Conservation (phyloP, 2,888 invertebrate species). For the Heliconius hortense region DNA sequence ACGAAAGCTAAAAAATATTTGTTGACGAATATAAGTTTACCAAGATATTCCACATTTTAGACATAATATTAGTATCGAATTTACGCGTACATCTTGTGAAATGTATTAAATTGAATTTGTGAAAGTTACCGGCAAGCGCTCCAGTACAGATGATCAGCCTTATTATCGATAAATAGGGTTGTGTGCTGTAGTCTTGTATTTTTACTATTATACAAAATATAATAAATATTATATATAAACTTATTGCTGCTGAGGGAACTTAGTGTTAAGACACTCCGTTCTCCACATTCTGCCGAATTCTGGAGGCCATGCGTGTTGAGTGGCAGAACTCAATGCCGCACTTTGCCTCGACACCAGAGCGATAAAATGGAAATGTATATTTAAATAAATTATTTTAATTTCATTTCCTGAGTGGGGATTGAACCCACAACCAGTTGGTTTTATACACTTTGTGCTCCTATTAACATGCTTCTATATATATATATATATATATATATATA, state of each 20-base stretch:
- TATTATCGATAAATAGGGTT: conserved; percentile 33
- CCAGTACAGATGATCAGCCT: conserved; percentile 33
- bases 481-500: too few relatives aligned
- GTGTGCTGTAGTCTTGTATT: not conserved
- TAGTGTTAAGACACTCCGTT: too few relatives aligned
- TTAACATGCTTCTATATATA: too few relatives aligned
- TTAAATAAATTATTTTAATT: too few relatives aligned
- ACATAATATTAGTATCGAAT: not conserved
- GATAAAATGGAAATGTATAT: too few relatives aligned
- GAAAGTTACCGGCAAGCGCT: conserved; percentile 25
- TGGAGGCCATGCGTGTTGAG: too few relatives aligned
- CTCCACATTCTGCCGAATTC: too few relatives aligned
- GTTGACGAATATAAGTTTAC: not conserved
- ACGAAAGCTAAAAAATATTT: not conserved
- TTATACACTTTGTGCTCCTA: too few relatives aligned
- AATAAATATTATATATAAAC: not conserved
- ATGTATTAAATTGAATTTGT: conserved; percentile 32
- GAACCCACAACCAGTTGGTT: too few relatives aligned
- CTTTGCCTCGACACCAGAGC: too few relatives aligned
- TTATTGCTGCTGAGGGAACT: not conserved
- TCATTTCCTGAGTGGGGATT: too few relatives aligned
- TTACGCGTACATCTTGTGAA: conserved; percentile 11
- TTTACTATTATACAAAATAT: not conserved
- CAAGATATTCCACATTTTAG: not conserved
- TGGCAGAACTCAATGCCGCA: too few relatives aligned